A percentile compares a stretch with the other conserved stretches of the same genome.
phyloP scores from a whole-genome alignment of 2,888 invertebrate species.

The Heliconius cydno region DNA sequence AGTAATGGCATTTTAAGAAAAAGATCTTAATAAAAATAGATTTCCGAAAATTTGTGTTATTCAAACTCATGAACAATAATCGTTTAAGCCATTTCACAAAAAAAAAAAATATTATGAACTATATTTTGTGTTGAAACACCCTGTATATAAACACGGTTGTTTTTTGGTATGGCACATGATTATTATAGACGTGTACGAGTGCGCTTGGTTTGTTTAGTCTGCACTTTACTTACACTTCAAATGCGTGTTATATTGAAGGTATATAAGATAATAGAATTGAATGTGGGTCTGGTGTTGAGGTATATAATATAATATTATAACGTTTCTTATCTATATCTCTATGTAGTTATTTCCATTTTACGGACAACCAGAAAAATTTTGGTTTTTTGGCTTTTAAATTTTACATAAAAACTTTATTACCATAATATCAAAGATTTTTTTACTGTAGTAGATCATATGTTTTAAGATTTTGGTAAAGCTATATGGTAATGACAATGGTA shows the following conservation, averaged over 20 bases:
- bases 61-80: too few species aligned
- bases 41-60: too few species aligned
- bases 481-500: neutral
- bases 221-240: constrained; percentile 54
- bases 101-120: neutral
- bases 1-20: too few species aligned
- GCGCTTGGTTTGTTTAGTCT: constrained; percentile 65
- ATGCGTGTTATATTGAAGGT: constrained; percentile 11
- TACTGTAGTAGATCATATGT: too few species aligned
- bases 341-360: too few species aligned
- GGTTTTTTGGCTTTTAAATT: too few species aligned
- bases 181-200: constrained; percentile 64
- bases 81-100: too few species aligned
- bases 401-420: too few species aligned
- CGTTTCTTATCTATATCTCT: neutral
- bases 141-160: constrained; percentile 53
- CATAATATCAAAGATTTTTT: neutral
- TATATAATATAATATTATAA: neutral
- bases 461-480: neutral
- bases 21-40: too few species aligned
- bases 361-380: too few species aligned
- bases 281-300: neutral
- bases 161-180: constrained; percentile 60
- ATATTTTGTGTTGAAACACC: constrained; percentile 47
- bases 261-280: neutral